These are phyloP conservation scores for Muscicapa striata DNA, from an alignment of 2,797 vertebrate genomes.

Conservation along the genomic window DNA sequence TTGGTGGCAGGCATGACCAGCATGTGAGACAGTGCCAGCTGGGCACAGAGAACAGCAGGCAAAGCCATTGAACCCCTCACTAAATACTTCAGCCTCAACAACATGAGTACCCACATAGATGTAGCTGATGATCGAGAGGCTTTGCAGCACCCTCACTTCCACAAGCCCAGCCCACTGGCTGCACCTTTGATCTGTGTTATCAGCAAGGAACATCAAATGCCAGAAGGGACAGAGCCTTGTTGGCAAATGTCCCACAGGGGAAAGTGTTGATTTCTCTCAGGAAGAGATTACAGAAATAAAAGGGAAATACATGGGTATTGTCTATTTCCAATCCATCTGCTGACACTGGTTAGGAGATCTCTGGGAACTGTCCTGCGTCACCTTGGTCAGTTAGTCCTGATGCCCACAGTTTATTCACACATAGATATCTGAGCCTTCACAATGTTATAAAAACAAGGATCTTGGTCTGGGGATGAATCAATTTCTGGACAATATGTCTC, in stretches of 20 bases:
- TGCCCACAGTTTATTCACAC: not conserved
- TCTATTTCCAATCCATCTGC: not conserved
- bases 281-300: not conserved
- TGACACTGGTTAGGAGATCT: not conserved
- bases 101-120: not conserved
- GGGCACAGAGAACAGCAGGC: not conserved
- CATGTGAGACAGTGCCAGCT: not conserved
- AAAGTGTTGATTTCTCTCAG: not conserved
- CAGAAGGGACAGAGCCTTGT: not conserved
- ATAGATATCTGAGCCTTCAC: not conserved
- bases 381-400: not conserved
- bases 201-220: not conserved
- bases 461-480: not conserved
- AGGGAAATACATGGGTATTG: not conserved
- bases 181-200: not conserved
- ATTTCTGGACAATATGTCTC: not conserved
- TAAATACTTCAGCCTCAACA: not conserved
- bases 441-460: not conserved
- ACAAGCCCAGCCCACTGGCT: not conserved
- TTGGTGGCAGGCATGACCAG: not conserved
- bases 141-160: not conserved
- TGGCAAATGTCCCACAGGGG: not conserved
- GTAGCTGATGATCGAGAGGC: not conserved
- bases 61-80: not conserved
- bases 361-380: not conserved